Evolutionary conservation across 2,113 vertebrate species (phyloP).

Genomic region (Salminus brasiliensis): DNA sequence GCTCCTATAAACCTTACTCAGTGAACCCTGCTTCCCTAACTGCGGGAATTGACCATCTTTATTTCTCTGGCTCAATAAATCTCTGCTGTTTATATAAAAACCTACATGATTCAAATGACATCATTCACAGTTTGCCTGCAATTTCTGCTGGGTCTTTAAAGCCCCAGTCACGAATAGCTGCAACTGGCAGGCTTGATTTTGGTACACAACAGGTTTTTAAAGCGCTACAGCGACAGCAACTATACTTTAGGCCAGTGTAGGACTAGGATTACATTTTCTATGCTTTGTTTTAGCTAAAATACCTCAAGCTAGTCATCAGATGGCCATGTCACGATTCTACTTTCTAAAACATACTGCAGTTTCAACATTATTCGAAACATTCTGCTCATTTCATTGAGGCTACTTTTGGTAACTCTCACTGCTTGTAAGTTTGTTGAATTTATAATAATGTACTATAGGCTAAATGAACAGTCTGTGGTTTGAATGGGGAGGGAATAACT

Average conservation of each 20-base stretch:
- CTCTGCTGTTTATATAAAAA: constrained; percentile 41
- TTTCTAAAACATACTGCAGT: neutral
- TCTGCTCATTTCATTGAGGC: too few species aligned
- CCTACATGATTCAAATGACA: constrained; percentile 32
- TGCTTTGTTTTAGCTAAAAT: neutral
- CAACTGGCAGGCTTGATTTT: neutral
- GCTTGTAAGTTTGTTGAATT: neutral
- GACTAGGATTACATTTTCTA: neutral
- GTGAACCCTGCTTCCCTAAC: constrained; percentile 56
- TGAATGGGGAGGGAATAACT: constrained; percentile 5
- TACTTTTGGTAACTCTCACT: neutral
- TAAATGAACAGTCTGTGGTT: neutral
- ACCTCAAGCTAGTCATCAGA: neutral
- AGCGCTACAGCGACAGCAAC: neutral
- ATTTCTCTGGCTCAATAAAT: constrained; percentile 51
- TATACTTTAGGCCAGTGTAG: neutral
- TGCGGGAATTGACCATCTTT: constrained; percentile 33
- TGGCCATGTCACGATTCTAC: neutral
- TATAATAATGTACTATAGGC: neutral
- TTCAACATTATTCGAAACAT: too few species aligned
- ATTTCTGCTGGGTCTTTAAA: constrained; percentile 17
- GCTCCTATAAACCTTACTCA: constrained; percentile 50
- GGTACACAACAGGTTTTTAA: neutral
- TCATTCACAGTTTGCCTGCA: constrained; percentile 47
- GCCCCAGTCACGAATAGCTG: constrained; percentile 11